phyloP scores from a whole-genome alignment of 2,888 invertebrate genomes.

The Argyresthia goedartella region DNA sequence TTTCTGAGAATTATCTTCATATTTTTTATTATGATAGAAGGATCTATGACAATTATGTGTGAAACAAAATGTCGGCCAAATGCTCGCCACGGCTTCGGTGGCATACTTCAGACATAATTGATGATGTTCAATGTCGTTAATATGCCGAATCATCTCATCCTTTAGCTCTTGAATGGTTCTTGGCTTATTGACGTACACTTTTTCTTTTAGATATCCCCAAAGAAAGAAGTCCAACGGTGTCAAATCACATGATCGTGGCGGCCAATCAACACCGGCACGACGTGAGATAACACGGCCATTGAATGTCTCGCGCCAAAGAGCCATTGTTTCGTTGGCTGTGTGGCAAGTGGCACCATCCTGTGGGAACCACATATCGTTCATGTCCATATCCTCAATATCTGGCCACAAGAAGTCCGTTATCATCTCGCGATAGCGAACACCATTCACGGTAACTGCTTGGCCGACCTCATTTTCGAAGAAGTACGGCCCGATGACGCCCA shows the following conservation, averaged over 20 bases:
- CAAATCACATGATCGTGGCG: conserved; percentile 10
- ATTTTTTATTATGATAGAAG: neutral
- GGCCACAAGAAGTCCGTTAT: too few species aligned
- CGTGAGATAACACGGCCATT: conserved; percentile 12
- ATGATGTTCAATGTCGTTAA: conserved; percentile 13
- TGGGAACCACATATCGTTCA: too few species aligned
- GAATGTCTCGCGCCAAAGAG: neutral
- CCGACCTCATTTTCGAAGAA: too few species aligned
- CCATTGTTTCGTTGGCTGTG: too few species aligned
- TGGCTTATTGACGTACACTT: conserved; percentile 12
- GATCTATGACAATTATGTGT: too few species aligned
- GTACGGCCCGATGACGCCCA: too few species aligned
- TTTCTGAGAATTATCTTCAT: too few species aligned
- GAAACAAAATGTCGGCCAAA: too few species aligned
- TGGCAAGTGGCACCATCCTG: too few species aligned
- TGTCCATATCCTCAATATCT: too few species aligned
- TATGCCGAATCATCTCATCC: conserved; percentile 11
- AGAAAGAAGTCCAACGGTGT: conserved; percentile 8
- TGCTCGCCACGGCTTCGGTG: neutral
- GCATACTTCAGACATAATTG: conserved; percentile 7
- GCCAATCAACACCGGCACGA: conserved; percentile 11
- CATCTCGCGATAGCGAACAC: too few species aligned
- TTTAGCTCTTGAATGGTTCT: conserved; percentile 13
- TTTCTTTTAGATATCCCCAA: conserved; percentile 12
- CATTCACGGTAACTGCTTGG: too few species aligned